Conservation (phyloP, 2,113 vertebrate genomes). For the Hystrix cristata region DNA sequence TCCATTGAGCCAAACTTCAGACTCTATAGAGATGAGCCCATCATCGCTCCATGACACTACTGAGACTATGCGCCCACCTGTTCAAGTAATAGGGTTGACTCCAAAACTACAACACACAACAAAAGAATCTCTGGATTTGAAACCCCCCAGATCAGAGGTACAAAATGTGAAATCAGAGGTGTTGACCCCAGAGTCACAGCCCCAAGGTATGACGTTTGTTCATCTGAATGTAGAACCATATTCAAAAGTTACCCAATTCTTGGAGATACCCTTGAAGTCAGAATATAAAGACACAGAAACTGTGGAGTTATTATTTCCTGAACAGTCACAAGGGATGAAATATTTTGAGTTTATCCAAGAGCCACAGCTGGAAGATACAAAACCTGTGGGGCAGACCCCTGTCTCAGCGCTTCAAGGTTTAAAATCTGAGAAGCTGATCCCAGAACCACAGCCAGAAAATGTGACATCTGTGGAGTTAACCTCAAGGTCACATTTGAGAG, state of each 20-base stretch:
- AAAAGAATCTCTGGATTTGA: constrained; percentile 58
- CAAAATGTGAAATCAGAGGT: constrained; percentile 45
- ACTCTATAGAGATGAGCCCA: constrained; percentile 44
- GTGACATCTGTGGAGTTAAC: neutral
- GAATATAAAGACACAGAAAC: constrained; percentile 53
- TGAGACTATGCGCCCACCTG: neutral
- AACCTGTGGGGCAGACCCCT: neutral
- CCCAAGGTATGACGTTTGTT: neutral
- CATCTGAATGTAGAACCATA: neutral
- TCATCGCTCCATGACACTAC: neutral
- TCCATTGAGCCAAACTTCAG: constrained; percentile 19
- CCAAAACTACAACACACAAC: neutral
- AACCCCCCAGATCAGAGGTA: constrained; percentile 28
- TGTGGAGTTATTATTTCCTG: neutral
- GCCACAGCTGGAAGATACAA: constrained; percentile 19
- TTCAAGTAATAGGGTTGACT: neutral
- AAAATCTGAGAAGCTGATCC: neutral
- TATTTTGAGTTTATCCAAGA: constrained; percentile 42
- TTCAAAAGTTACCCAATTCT: constrained; percentile 38
- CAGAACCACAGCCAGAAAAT: neutral
- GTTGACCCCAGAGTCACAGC: constrained; percentile 20
- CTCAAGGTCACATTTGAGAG: neutral
- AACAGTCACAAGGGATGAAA: constrained; percentile 28
- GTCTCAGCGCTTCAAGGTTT: constrained; percentile 12
- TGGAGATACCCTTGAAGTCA: neutral